Evolutionary conservation across 2,797 vertebrate genomes (phyloP).

Genomic region (Delichon dasypus): DNA sequence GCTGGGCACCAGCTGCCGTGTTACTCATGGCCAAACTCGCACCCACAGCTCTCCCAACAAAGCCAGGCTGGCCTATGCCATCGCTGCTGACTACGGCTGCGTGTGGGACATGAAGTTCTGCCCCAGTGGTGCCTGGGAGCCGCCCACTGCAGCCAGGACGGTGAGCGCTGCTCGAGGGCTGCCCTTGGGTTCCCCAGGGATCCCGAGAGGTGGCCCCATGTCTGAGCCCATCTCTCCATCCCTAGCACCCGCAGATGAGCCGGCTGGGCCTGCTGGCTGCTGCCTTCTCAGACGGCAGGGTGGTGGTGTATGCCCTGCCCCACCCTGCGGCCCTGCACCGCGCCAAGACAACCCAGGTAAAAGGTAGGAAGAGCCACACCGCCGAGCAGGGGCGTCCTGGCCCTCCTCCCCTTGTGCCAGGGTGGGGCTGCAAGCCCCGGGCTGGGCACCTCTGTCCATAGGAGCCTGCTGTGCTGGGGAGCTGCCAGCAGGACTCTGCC

Average conservation of each 20-base stretch:
- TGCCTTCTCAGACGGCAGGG: constrained; percentile 83
- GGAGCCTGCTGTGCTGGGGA: not conserved
- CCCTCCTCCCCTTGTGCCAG: not conserved
- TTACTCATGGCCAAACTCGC: not conserved
- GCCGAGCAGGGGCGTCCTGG: not conserved
- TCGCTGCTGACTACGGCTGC: constrained; percentile 88
- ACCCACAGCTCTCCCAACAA: constrained; percentile 74
- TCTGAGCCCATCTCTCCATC: not conserved
- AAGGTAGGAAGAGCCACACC: constrained; percentile 75
- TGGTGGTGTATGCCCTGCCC: constrained; percentile 88
- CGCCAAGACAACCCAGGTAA: constrained; percentile 63
- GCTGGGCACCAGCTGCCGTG: accelerated
- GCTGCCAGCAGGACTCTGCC: not conserved
- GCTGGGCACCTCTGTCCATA: not conserved
- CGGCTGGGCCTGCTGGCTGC: constrained; percentile 90
- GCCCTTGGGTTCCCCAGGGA: accelerated
- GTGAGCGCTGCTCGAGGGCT: constrained; percentile 58
- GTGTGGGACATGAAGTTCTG: constrained; percentile 94
- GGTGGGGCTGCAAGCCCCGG: not conserved
- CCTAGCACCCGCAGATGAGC: constrained; percentile 83
- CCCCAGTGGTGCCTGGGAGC: constrained; percentile 92
- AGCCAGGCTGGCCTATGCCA: constrained; percentile 82
- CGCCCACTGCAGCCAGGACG: constrained; percentile 77
- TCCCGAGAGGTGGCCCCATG: not conserved
- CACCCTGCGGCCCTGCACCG: constrained; percentile 82